Evolutionary conservation across 2,113 vertebrate species (phyloP).

Genomic region (Rhabdornis inornatus): DNA sequence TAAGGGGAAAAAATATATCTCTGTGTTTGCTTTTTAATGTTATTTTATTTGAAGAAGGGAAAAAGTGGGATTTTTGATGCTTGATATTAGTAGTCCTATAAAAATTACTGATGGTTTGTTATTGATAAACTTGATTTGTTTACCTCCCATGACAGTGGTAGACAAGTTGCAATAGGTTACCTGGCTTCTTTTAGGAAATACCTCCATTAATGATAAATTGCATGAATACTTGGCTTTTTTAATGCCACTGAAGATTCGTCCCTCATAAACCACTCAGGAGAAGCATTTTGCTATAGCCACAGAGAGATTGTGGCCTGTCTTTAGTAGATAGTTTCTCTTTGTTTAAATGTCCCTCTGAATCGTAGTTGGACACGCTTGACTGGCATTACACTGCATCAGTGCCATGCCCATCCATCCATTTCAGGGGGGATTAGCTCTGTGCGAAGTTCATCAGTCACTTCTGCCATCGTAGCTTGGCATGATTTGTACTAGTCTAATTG

Average conservation of each 20-base stretch:
- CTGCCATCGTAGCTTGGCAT: rapidly evolving
- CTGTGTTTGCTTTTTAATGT: background rate
- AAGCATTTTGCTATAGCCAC: background rate
- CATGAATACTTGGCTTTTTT: background rate
- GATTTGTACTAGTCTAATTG: background rate
- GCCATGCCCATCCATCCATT: background rate
- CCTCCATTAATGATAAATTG: background rate
- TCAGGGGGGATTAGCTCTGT: background rate
- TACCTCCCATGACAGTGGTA: background rate
- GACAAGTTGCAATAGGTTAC: background rate
- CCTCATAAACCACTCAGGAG: background rate
- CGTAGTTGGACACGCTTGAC: background rate
- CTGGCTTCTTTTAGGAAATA: background rate
- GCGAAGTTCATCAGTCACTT: background rate
- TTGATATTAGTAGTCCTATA: background rate
- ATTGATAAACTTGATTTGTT: background rate
- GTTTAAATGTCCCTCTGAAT: background rate
- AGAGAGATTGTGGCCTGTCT: background rate
- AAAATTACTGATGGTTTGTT: background rate
- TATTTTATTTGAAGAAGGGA: background rate
- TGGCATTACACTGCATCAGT: rapidly evolving
- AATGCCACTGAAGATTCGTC: background rate
- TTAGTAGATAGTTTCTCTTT: background rate
- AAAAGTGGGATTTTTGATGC: background rate
- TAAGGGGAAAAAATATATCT: background rate